Evolutionary conservation across 2,113 vertebrate species (phyloP), one percentile per base, ranked within the genome.

Genomic region (Rhineura floridana): DNA sequence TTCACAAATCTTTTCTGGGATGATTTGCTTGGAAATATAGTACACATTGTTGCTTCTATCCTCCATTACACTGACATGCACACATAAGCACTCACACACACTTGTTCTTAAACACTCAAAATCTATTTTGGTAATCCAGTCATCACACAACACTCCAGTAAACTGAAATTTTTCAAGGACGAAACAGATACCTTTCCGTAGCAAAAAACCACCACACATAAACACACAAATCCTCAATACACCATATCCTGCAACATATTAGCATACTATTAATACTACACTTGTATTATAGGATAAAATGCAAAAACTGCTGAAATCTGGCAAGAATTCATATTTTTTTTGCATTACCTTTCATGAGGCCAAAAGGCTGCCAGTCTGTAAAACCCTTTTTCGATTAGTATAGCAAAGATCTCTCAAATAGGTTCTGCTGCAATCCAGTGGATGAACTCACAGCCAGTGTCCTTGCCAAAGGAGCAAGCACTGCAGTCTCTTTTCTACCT

Each of bases 371-470:
- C 52, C 55, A 88, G 73, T 42, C 44, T 10, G 81, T 85, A 82
- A 86, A 82, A 50, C 15, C 42, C n/a, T 19, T 55, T 79, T 84
- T 50, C 84, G 75, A 17, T 50, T 84, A 79, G 44, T 50, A 15
- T 28, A 76, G 52, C 70, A 73, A 82, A 86, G 55, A 67, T 81
- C 65, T 67, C 36, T 15, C 87, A 81, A 89, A 75, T 50, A 81
- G 84, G n/a, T 86, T 65, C 36, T 89, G 69, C 83, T 67, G 59
- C 59, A 89, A 86, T 86, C 69, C 69, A 81, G 25, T 28, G 42
- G 30, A 84, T 72, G 76, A 89, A 75, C 44, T 76, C 70, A 73
- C 44, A 81, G 46, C 17, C 28, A 82, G 70, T 42, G 8, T 39
- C 39, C 50, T 76, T 86, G 84, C 78, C 69, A 55, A 52, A 42